Evolutionary conservation across 2,113 vertebrate species (phyloP), one percentile per base, ranked within the genome.

Genomic region (Nycticryphes semicollaris): DNA sequence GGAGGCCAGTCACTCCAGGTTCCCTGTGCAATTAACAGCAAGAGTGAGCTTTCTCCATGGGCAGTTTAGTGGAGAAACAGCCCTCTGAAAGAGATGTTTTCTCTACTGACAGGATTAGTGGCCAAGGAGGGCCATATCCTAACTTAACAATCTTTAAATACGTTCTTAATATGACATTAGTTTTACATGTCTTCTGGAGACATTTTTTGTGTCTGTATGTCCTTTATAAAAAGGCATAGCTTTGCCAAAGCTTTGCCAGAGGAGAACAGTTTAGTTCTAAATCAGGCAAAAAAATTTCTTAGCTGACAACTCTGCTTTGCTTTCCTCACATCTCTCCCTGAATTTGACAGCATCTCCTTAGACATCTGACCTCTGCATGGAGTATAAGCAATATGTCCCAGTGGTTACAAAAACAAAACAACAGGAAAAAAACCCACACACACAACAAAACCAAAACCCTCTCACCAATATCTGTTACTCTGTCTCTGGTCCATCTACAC

Each of bases 401-500:
- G 18, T 47, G 5, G 5, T 28, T 30, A 30, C 28, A 54, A 10
- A 62, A 76, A 51, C 37, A 86, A 70, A 73, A 59, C 35, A 7
- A 0, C 47, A 25, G 25, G 39, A 37, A 12, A 8, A 11, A 8
- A 6, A 6, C 7, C 9, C 30, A 45, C 64, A 57, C 30, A 56
- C 19, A 47, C 20, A 56, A 31, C 25, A 20, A 19, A 41, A 67
- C 7, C 13, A n/a, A 45, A 7, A 10, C 4, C 64, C 9, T 93
- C 97, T 83, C 90, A 98, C 98, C 98, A 23, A 98, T 98, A 81
- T 98, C 98, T 21, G 97, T 94, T 50, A 98, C 68, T 97, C 72
- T 98, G n/a, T 98, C 96, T 93, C 98, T 97, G 5, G 98, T 98
- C 98, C 98, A 98, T 28, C 73, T 96, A 56, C 92, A 90, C 97